A percentile compares a stretch with the other conserved stretches of the same genome.
phyloP scores from a whole-genome alignment of 2,113 vertebrate species.

The Poeciliopsis prolifica region DNA sequence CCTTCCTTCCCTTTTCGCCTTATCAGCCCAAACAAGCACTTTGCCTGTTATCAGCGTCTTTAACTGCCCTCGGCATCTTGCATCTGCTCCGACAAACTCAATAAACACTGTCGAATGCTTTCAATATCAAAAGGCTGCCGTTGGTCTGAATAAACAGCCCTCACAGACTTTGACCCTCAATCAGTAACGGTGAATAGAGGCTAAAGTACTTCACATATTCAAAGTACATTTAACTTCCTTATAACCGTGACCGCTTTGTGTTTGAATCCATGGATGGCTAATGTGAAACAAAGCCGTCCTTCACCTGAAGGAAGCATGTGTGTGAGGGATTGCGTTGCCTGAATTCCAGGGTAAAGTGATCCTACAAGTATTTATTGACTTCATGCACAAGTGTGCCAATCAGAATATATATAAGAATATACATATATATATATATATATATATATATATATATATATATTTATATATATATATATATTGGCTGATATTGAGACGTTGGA shows the following conservation, averaged over 20 bases:
- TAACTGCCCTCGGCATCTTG: conserved; percentile 58
- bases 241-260: not conserved
- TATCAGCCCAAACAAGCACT: conserved; percentile 67
- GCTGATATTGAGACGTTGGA: conserved; percentile 62
- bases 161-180: conserved; percentile 53
- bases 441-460: conserved; percentile 17
- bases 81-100: conserved; percentile 65
- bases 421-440: no score
- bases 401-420: conserved; percentile 54
- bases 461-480: not conserved
- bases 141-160: conserved; percentile 51
- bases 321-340: not conserved
- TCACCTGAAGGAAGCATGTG: not conserved
- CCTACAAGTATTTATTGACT: conserved; percentile 46
- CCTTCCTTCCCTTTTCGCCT: conserved; percentile 31
- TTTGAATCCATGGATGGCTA: not conserved
- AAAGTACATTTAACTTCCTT: conserved; percentile 15
- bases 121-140: conserved; percentile 48
- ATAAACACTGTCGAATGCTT: conserved; percentile 56
- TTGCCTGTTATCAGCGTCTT: conserved; percentile 47
- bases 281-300: conserved; percentile 1
- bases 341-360: conserved; percentile 25
- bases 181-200: conserved; percentile 32
- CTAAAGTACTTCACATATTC: conserved; percentile 37
- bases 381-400: conserved; percentile 17